phyloP scores from a whole-genome alignment of 2,113 vertebrate genomes.

The Phalacrocorax aristotelis region DNA sequence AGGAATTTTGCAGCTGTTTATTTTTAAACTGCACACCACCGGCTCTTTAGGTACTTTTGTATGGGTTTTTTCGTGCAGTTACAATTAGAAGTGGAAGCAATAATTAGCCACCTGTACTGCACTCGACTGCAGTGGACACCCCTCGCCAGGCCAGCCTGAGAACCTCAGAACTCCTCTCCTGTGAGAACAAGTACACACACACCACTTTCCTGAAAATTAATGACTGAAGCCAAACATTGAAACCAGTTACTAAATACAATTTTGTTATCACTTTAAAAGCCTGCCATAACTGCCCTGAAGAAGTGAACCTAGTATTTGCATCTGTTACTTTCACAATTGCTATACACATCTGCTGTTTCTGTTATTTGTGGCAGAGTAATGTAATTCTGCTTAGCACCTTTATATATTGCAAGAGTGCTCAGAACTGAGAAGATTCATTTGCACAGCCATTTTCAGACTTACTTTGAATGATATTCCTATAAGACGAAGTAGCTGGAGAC shows the following conservation, averaged over 20 bases:
- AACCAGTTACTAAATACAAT: background rate
- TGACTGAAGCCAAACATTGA: background rate
- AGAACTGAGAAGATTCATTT: background rate
- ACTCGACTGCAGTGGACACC: background rate
- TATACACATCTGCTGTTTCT: background rate
- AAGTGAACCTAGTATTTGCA: rapidly evolving
- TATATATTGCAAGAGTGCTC: background rate
- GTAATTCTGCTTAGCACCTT: background rate
- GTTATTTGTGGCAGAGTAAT: background rate
- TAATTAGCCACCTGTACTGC: background rate
- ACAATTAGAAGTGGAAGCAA: background rate
- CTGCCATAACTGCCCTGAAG: background rate
- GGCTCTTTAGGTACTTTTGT: background rate
- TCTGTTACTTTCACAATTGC: background rate
- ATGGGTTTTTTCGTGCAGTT: background rate
- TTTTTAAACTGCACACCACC: background rate
- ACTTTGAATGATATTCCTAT: conserved; percentile 87
- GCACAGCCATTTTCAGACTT: conserved; percentile 55
- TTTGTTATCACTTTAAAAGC: rapidly evolving
- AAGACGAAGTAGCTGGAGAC: conserved; percentile 83
- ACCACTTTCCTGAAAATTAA: background rate
- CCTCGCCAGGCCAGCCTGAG: background rate
- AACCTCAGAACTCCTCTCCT: background rate
- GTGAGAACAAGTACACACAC: background rate
- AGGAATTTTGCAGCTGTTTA: background rate